Conservation (phyloP, 2,888 invertebrate species). For the Dryobotodes eremita region DNA sequence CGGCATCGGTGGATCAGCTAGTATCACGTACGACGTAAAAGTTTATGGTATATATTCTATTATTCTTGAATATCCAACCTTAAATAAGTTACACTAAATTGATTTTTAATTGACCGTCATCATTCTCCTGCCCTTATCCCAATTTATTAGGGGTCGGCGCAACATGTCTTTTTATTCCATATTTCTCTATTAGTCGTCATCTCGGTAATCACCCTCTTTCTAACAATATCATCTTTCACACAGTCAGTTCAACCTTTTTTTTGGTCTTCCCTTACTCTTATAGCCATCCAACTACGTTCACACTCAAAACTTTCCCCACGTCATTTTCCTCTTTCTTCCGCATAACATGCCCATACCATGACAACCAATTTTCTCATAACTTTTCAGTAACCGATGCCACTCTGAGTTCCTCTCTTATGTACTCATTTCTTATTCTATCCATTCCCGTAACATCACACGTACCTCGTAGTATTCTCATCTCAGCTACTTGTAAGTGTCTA, state of each 20-base stretch:
- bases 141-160: not conserved
- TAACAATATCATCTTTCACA: not conserved
- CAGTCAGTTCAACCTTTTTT: not conserved
- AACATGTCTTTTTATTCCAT: not conserved
- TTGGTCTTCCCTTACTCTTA: not conserved
- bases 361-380: not conserved
- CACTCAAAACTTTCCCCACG: not conserved
- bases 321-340: not conserved
- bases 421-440: not conserved
- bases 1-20: constrained; percentile 63
- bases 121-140: not conserved
- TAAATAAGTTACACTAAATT: too few relatives aligned
- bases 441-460: not conserved
- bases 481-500: not conserved
- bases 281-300: not conserved
- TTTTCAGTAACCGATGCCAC: not conserved
- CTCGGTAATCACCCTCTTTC: not conserved
- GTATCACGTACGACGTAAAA: constrained; percentile 71
- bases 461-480: not conserved
- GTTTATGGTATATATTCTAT: constrained; percentile 47
- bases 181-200: not conserved
- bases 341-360: not conserved
- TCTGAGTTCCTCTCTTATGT: not conserved
- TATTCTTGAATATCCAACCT: not conserved
- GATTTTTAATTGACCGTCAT: not conserved